Evolutionary conservation across 2,888 invertebrate genomes (phyloP).

Genomic region (Platerodrilus igneus): DNA sequence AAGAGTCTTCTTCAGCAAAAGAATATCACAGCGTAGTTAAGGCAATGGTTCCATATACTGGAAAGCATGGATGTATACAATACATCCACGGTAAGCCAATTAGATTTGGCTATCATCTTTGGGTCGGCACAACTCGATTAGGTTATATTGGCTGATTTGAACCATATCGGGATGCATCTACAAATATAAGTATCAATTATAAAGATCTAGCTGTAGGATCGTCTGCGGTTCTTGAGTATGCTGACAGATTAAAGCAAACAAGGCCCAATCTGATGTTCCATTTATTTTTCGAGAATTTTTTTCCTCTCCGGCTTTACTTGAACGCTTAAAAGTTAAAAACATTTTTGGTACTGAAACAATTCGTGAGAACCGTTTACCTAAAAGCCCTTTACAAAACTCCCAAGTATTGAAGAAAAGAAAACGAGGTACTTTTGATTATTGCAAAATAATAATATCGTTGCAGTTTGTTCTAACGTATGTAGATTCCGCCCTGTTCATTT

Average conservation of each 20-base stretch:
- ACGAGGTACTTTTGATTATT: slow-evolving; percentile 3
- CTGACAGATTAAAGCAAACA: slow-evolving; percentile 1
- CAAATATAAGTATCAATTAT: neutral
- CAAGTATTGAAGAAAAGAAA: neutral
- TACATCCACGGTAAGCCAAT: slow-evolving; percentile 31
- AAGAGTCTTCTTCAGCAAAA: too few relatives aligned
- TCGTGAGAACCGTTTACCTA: slow-evolving; percentile 1
- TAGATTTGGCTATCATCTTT: slow-evolving; percentile 27
- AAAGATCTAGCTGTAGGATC: slow-evolving; percentile 6
- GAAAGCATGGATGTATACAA: slow-evolving; percentile 32
- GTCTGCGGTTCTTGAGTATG: neutral
- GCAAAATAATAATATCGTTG: slow-evolving; percentile 8
- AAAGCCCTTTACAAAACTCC: neutral
- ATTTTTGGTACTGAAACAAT: neutral
- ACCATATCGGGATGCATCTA: slow-evolving; percentile 15
- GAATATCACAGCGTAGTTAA: slow-evolving; percentile 35
- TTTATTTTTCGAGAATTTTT: slow-evolving; percentile 12
- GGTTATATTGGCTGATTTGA: slow-evolving; percentile 14
- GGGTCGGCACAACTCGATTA: slow-evolving; percentile 25
- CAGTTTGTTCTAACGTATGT: slow-evolving; percentile 6
- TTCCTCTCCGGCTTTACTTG: neutral
- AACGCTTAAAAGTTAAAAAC: neutral
- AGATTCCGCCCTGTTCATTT: slow-evolving; percentile 1
- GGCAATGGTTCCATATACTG: slow-evolving; percentile 39
- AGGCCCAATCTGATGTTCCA: neutral